These are phyloP conservation scores for Zeugodacus cucurbitae DNA, from an alignment of 1,140 invertebrate genomes.

Conservation along the genomic window DNA sequence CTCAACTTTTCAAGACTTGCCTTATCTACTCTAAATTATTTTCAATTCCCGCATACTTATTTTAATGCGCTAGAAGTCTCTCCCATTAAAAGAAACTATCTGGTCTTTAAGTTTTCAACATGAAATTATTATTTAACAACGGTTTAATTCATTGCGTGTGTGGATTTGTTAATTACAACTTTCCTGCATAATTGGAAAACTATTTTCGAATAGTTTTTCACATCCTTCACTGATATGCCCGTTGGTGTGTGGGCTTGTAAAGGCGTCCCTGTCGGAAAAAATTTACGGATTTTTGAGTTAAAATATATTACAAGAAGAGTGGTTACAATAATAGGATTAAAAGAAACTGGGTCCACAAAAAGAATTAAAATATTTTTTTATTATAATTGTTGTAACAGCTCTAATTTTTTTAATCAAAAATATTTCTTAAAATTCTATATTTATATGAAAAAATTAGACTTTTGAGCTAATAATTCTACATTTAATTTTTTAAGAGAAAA, in stretches of 20 bases:
- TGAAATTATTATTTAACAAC: background rate
- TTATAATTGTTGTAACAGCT: too few species aligned
- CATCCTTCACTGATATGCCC: background rate
- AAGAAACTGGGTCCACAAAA: too few species aligned
- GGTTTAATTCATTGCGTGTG: background rate
- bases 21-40: background rate
- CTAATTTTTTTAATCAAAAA: too few species aligned
- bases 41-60: background rate
- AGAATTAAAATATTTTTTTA: too few species aligned
- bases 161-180: slow-evolving; percentile 15
- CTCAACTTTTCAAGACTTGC: too few species aligned
- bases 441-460: too few species aligned
- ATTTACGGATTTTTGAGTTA: too few species aligned
- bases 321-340: too few species aligned
- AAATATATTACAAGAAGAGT: too few species aligned
- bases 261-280: background rate
- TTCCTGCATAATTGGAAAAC: background rate
- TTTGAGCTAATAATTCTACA: too few species aligned
- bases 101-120: background rate
- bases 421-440: too few species aligned
- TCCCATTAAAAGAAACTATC: background rate
- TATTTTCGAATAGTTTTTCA: background rate
- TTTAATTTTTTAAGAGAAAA: too few species aligned
- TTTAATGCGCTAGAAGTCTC: background rate
- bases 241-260: background rate